Evolutionary conservation across 2,888 invertebrate genomes (phyloP), one percentile per base, ranked within the genome.

Genomic region (Acleris holmiana): DNA sequence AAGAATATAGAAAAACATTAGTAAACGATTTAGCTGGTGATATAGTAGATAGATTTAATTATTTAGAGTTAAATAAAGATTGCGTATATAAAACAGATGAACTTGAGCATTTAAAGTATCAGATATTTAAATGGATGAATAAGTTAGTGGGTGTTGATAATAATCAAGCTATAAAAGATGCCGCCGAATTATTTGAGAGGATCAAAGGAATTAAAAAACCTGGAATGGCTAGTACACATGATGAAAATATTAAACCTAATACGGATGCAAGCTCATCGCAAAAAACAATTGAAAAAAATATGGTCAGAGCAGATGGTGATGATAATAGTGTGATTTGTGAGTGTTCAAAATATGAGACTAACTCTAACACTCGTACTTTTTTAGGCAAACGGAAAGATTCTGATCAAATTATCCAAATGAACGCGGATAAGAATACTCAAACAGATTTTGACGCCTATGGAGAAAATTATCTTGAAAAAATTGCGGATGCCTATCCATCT

Each of bases 71-170:
- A 1, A 84, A 84, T 66, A 63, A 68, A 0, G 69, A 66, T 15
- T 72, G 54, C 47, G 69, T 69, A 2, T 67, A 76, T 15, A 74
- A 80, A 0, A 67, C 70, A 66, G 78, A 81, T 40, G 88, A 89
- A 68, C 60, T 89, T 40, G 85, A 88, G 68, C 72, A 84, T 73
- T 76, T 90, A 17, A 87, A 83, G 63, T 89, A 83, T 75, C 86
- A 85, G 44, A 86, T 90, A 69, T 89, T 84, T 67, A 89, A 88
- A 80, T 88, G 85, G 84, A 76, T 86, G 2, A 82, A 82, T 61
- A 88, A 84, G 68, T 69, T 86, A n/a, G 74, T 77, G 2, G 80
- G 78, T 1, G 80, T 80, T 60, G 70, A 82, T 21, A 79, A 82
- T 60, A 73, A 72, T 21, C 73, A 79, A 57, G 77, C 78, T 2